A percentile compares a stretch with the other conserved stretches of the same genome.
Conservation (phyloP, 1,140 invertebrate species). For the Calycopis cecrops region DNA sequence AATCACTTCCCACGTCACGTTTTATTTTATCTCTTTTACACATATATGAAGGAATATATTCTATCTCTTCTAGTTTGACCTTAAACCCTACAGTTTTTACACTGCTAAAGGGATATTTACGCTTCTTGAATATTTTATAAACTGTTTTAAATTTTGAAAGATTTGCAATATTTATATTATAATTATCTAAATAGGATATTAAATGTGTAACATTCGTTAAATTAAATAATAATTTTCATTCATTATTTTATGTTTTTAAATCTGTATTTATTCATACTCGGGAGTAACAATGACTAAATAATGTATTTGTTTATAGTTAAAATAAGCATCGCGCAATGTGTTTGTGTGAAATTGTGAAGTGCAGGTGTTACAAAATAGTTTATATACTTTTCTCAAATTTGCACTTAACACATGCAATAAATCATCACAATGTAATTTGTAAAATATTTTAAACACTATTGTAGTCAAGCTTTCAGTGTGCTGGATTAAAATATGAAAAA, state of each 20-base stretch:
- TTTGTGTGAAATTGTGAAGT: conserved; percentile 27
- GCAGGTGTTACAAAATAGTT: conserved; percentile 57
- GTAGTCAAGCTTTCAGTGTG: conserved; percentile 55
- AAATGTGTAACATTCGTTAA: too few relatives aligned
- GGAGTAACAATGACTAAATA: background rate
- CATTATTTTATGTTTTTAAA: background rate
- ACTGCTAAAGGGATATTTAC: conserved; percentile 20
- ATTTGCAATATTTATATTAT: background rate
- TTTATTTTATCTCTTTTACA: conserved; percentile 18
- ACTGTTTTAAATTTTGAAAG: background rate
- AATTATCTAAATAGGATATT: too few relatives aligned
- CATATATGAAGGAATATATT: conserved; percentile 13
- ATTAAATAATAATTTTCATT: too few relatives aligned
- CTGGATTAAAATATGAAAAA: conserved; percentile 18
- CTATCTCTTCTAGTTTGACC: conserved; percentile 47
- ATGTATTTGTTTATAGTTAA: background rate
- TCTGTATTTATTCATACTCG: background rate
- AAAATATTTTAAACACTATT: conserved; percentile 48
- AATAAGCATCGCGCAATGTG: background rate
- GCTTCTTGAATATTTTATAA: conserved; percentile 21
- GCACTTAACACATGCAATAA: conserved; percentile 64
- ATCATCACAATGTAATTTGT: conserved; percentile 69
- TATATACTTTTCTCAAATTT: conserved; percentile 48
- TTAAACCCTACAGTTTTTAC: conserved; percentile 53
- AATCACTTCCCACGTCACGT: conserved; percentile 4